Evolutionary conservation across 2,797 vertebrate species (phyloP).

Genomic region (Lophius americanus): DNA sequence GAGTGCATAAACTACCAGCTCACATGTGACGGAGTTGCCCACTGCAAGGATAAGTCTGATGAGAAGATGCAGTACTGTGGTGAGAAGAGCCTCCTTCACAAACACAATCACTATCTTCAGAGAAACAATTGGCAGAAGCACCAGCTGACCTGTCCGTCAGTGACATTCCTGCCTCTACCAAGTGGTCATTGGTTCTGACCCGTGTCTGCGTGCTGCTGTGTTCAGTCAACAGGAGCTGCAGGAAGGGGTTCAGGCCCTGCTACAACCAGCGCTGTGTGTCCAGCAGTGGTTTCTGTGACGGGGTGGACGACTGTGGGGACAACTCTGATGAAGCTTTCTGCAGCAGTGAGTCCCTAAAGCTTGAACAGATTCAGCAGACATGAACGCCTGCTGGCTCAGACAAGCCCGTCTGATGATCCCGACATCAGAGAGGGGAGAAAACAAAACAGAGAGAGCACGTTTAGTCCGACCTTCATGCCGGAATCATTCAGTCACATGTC

Average conservation of each 20-base stretch:
- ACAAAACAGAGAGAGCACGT: background rate
- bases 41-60: conserved; percentile 98
- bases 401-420: conserved; percentile 61
- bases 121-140: no score
- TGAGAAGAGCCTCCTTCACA: conserved; percentile 68
- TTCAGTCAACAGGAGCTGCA: conserved; percentile 94
- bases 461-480: conserved; percentile 23
- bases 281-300: conserved; percentile 89
- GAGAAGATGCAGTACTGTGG: conserved; percentile 98
- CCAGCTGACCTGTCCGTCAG: background rate
- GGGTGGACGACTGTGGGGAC: conserved; percentile 93
- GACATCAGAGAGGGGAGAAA: no score
- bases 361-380: conserved; percentile 40
- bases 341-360: conserved; percentile 86
- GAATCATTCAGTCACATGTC: conserved; percentile 16
- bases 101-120: no score
- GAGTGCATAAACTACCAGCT: conserved; percentile 95
- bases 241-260: conserved; percentile 90
- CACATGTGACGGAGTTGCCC: conserved; percentile 91
- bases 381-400: conserved; percentile 62
- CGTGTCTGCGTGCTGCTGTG: conserved; percentile 11
- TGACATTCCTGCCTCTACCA: background rate
- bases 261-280: conserved; percentile 91
- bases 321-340: conserved; percentile 94
- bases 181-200: background rate